Conservation (phyloP, 2,888 invertebrate species). For the Eupithecia dodoneata region DNA sequence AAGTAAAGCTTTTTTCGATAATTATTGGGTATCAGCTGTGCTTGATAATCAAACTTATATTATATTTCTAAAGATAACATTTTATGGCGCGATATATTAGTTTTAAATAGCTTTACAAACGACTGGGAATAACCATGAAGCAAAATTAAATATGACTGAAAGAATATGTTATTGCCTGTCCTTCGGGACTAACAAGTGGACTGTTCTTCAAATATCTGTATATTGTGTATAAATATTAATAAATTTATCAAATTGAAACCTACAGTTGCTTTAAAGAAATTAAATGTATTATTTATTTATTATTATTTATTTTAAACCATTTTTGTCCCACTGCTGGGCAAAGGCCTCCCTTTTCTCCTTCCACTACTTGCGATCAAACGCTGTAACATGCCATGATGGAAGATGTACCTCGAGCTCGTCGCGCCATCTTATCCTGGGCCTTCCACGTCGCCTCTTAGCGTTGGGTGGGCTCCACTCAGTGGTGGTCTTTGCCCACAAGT, state of each 20-base stretch:
- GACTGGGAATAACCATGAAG: background rate
- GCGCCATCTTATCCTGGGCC: too few relatives aligned
- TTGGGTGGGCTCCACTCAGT: too few relatives aligned
- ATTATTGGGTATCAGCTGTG: background rate
- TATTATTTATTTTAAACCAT: too few relatives aligned
- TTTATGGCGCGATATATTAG: too few relatives aligned
- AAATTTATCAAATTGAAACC: background rate
- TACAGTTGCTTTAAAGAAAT: background rate
- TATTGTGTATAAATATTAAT: background rate
- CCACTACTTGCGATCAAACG: too few relatives aligned
- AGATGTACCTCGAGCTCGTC: too few relatives aligned
- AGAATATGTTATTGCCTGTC: background rate
- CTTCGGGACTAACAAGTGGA: background rate
- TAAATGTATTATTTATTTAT: too few relatives aligned
- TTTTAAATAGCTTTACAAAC: background rate
- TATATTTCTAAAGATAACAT: background rate
- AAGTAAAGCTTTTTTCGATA: background rate
- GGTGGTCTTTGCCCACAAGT: too few relatives aligned
- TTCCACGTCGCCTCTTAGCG: too few relatives aligned
- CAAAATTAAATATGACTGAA: background rate
- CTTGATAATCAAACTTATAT: background rate
- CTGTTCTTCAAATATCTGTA: background rate
- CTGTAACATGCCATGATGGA: too few relatives aligned
- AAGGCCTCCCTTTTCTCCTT: too few relatives aligned
- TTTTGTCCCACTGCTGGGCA: too few relatives aligned